Conservation (phyloP, 2,113 vertebrate genomes). For the Pseudopodoces humilis region DNA sequence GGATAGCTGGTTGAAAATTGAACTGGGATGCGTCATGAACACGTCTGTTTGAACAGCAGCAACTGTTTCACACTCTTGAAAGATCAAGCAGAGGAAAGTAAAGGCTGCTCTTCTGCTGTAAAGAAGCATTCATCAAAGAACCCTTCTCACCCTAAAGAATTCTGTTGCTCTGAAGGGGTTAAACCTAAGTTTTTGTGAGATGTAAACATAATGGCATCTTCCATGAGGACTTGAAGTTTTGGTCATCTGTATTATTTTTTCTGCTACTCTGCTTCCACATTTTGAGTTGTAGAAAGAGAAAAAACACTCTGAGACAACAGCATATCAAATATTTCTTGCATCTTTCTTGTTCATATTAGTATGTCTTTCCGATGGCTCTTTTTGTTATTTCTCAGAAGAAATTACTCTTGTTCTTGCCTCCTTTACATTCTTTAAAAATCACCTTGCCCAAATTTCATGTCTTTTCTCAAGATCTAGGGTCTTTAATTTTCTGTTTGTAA, state of each 20-base stretch:
- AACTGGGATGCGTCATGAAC: background rate
- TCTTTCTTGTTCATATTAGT: background rate
- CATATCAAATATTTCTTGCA: background rate
- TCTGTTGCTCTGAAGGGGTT: rapidly evolving
- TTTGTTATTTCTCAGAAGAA: background rate
- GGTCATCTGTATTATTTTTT: background rate
- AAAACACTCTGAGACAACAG: background rate
- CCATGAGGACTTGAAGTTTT: background rate
- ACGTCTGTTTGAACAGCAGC: background rate
- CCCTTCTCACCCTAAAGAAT: background rate
- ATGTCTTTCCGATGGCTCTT: background rate
- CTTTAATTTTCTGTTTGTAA: background rate
- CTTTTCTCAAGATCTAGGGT: background rate
- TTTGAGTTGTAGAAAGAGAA: background rate
- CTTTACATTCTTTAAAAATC: background rate
- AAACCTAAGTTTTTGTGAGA: background rate
- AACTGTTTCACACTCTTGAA: background rate
- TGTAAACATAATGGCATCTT: background rate
- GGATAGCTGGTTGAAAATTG: background rate
- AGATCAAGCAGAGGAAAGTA: background rate
- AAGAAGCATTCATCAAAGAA: background rate
- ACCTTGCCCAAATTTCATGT: background rate
- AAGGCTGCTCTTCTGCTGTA: background rate
- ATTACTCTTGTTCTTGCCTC: background rate
- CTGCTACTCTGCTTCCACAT: background rate